phyloP scores from a whole-genome alignment of 92 coral and sea anemone genomes.

The Bergia puertoricense region DNA sequence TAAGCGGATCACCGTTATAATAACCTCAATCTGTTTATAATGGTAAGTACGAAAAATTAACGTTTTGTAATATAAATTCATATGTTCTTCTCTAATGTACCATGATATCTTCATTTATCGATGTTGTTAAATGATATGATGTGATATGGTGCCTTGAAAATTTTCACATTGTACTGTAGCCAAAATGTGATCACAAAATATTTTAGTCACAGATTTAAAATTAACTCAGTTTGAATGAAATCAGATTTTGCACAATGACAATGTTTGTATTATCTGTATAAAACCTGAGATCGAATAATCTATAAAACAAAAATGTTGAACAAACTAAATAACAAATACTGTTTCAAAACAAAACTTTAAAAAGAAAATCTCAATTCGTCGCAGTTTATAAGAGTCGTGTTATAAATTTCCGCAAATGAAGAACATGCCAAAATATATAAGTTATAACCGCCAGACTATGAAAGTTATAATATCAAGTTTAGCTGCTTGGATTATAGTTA shows the following conservation, averaged over 20 bases:
- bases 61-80: neutral
- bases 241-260: too few relatives aligned
- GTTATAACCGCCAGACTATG: neutral
- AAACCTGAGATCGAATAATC: neutral
- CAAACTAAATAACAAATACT: neutral
- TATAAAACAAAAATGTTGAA: too few relatives aligned
- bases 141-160: neutral
- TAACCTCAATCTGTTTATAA: neutral
- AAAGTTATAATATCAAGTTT: too few relatives aligned
- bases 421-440: too few relatives aligned
- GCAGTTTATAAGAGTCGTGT: neutral
- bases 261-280: neutral
- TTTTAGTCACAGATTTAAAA: too few relatives aligned
- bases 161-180: neutral
- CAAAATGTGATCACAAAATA: neutral
- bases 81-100: neutral
- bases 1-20: neutral
- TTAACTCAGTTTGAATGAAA: neutral
- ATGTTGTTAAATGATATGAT: neutral
- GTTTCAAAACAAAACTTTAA: too few relatives aligned
- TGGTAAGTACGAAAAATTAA: conserved; percentile 10
- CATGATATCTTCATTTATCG: neutral
- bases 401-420: too few relatives aligned
- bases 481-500: too few relatives aligned
- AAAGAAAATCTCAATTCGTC: neutral